Percentiles rank a stretch among this genome's conserved stretches.
Evolutionary conservation across 2,113 vertebrate species (phyloP).

Genomic region (Festucalex cinctus): DNA sequence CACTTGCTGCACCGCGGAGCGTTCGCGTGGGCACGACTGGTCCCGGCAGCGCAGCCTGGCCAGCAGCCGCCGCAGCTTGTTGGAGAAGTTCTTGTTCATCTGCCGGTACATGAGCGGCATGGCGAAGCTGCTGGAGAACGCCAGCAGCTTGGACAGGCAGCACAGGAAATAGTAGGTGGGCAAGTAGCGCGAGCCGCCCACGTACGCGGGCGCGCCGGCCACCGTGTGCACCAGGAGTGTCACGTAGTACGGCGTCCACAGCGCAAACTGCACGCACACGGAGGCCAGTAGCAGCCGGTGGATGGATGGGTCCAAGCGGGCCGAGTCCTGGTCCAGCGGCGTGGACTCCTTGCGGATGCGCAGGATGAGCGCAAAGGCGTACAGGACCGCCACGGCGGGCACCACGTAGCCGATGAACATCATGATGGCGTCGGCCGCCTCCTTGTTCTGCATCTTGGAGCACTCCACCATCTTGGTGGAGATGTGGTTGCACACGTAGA

Average conservation of each 20-base stretch:
- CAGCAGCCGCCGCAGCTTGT: constrained; percentile 81
- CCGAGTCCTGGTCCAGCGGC: constrained; percentile 85
- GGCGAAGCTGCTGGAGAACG: constrained; percentile 88
- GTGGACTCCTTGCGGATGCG: constrained; percentile 87
- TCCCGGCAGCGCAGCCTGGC: constrained; percentile 81
- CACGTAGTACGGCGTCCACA: constrained; percentile 94
- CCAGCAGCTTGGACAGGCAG: constrained; percentile 82
- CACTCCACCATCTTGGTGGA: constrained; percentile 90
- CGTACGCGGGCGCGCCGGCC: constrained; percentile 65
- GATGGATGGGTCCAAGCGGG: constrained; percentile 84
- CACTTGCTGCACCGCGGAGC: constrained; percentile 80
- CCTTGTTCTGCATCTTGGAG: constrained; percentile 92
- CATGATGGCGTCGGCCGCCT: constrained; percentile 90
- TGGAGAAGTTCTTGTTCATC: constrained; percentile 88
- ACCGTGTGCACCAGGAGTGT: constrained; percentile 83
- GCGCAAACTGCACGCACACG: constrained; percentile 85
- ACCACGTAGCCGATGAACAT: constrained; percentile 92
- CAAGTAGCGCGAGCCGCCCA: constrained; percentile 52
- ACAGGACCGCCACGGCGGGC: constrained; percentile 83
- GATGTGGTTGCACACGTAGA: constrained; percentile 93
- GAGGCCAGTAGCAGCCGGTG: constrained; percentile 89
- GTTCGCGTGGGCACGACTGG: constrained; percentile 79
- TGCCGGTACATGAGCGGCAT: constrained; percentile 89
- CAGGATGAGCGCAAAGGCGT: constrained; percentile 83
- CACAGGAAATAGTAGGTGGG: constrained; percentile 77